Percentiles rank a stretch among this genome's conserved stretches.
Conservation (phyloP, 1,140 invertebrate species). For the Drosophila lowei region DNA sequence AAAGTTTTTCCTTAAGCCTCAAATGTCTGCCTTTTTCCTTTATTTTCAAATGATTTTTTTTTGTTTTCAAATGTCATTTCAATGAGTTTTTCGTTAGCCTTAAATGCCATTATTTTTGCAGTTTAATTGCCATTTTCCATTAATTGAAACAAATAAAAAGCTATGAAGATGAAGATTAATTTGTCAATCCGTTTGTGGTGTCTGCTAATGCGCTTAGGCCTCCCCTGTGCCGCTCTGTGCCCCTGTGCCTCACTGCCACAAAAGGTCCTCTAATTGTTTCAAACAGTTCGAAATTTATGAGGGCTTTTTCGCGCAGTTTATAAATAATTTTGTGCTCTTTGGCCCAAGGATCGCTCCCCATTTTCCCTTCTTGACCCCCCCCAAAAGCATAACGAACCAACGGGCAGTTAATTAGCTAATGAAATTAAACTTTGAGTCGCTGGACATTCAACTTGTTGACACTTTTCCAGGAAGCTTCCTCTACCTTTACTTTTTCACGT, state of each 20-base stretch:
- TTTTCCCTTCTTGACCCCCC: slow-evolving; percentile 12
- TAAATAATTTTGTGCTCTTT: slow-evolving; percentile 39
- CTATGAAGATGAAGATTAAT: slow-evolving; percentile 37
- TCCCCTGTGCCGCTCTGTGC: no score
- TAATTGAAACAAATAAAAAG: slow-evolving; percentile 59
- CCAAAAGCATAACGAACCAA: slow-evolving; percentile 38
- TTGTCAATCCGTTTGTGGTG: slow-evolving; percentile 42
- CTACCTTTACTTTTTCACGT: slow-evolving; percentile 16
- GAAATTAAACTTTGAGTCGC: slow-evolving; percentile 57
- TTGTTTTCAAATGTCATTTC: slow-evolving; percentile 16
- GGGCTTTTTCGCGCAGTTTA: slow-evolving; percentile 53
- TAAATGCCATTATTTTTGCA: slow-evolving; percentile 6
- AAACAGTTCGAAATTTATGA: slow-evolving; percentile 44
- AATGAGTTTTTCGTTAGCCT: no score
- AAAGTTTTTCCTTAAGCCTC: slow-evolving; percentile 23
- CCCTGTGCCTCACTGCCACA: neutral
- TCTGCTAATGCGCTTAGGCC: slow-evolving; percentile 23
- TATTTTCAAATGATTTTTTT: slow-evolving; percentile 21
- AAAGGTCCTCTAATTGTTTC: slow-evolving; percentile 31
- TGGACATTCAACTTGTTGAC: slow-evolving; percentile 50
- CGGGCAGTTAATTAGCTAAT: slow-evolving; percentile 73
- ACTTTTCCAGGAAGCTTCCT: slow-evolving; percentile 38
- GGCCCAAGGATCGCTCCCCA: slow-evolving; percentile 5
- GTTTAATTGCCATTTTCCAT: slow-evolving; percentile 16
- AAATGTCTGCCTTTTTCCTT: slow-evolving; percentile 21